Conservation (phyloP, 1,140 invertebrate genomes). For the Palaemon carinicauda region DNA sequence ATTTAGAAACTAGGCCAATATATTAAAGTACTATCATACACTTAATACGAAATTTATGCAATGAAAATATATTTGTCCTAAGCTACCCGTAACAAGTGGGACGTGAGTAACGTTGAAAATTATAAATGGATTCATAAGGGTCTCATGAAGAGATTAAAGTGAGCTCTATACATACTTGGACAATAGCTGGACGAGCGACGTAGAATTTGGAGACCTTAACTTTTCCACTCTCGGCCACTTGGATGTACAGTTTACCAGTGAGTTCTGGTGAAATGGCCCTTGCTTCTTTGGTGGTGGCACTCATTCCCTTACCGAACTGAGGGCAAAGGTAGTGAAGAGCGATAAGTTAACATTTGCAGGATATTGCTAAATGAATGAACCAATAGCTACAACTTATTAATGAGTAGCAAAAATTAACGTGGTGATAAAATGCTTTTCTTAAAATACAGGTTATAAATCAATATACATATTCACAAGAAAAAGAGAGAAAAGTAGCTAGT, state of each 20-base stretch:
- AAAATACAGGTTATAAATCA: no score
- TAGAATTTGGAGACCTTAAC: slow-evolving; percentile 21
- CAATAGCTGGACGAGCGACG: slow-evolving; percentile 14
- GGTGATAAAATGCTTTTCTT: no score
- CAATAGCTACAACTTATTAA: background rate
- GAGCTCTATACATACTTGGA: background rate
- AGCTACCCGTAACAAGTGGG: background rate
- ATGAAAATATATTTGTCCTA: background rate
- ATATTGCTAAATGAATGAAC: background rate
- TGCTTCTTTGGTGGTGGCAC: background rate
- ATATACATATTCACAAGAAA: no score
- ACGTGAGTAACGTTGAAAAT: no score
- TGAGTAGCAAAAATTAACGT: no score
- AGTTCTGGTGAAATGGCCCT: slow-evolving; percentile 10
- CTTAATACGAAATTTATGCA: background rate
- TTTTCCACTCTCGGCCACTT: slow-evolving; percentile 7
- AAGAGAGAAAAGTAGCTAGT: no score
- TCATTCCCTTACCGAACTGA: slow-evolving; percentile 26
- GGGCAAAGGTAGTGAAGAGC: background rate
- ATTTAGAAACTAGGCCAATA: background rate
- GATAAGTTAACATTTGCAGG: no score
- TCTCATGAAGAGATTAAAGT: no score
- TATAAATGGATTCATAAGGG: no score
- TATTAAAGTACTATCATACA: no score
- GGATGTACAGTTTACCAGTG: slow-evolving; percentile 13